These are phyloP conservation scores for Pogonocichla stellata DNA, from an alignment of 2,113 vertebrate species.

Conservation along the genomic window DNA sequence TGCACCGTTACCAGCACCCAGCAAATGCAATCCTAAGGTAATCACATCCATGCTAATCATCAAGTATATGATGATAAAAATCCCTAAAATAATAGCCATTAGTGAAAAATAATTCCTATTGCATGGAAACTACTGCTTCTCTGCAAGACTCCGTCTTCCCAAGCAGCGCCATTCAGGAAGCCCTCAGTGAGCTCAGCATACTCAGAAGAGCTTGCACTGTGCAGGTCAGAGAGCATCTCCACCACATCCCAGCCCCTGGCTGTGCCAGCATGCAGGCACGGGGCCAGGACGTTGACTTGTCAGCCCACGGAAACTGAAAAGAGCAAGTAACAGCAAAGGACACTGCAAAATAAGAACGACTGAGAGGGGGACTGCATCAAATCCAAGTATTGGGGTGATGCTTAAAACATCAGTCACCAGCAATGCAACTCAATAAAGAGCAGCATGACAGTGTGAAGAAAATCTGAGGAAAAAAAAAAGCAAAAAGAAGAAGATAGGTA, in stretches of 20 bases:
- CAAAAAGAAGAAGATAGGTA: not conserved
- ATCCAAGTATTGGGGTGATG: not conserved
- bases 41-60: not conserved
- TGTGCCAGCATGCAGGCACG: not conserved
- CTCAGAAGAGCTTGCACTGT: not conserved
- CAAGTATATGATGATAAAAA: not conserved
- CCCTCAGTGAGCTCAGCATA: fast-evolving
- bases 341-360: not conserved
- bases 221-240: not conserved
- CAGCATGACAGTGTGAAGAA: fast-evolving
- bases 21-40: not conserved
- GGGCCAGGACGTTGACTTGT: not conserved
- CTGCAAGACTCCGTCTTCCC: not conserved
- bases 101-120: not conserved
- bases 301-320: not conserved
- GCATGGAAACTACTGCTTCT: not conserved
- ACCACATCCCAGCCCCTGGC: not conserved
- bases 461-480: not conserved
- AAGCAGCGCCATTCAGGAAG: not conserved
- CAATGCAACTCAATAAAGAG: not conserved
- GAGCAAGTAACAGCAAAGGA: not conserved
- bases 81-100: not conserved
- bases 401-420: not conserved
- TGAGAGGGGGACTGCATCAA: not conserved
- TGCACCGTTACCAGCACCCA: not conserved